Evolutionary conservation across 2,113 vertebrate genomes (phyloP).

Genomic region (Paraplagusia blochii): DNA sequence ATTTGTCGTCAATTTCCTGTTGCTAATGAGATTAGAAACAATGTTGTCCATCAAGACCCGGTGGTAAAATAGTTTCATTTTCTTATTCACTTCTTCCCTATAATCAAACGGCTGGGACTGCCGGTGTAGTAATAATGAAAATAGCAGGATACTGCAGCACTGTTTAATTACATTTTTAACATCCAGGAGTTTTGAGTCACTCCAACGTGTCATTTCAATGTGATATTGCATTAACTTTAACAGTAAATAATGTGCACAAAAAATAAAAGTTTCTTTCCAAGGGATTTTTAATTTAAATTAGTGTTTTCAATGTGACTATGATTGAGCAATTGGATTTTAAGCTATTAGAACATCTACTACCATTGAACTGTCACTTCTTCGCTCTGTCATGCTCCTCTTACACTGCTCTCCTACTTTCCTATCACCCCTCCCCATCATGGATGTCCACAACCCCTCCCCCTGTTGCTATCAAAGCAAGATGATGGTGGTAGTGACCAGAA

Average conservation of each 20-base stretch:
- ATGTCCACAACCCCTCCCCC: slow-evolving; percentile 1
- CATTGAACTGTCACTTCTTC: neutral
- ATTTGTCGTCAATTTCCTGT: slow-evolving; percentile 76
- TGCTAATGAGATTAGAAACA: slow-evolving; percentile 75
- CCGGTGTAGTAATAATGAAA: slow-evolving; percentile 69
- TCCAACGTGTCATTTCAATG: slow-evolving; percentile 62
- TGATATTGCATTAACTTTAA: slow-evolving; percentile 71
- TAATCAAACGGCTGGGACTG: slow-evolving; percentile 58
- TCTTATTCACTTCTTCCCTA: slow-evolving; percentile 46
- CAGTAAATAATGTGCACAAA: slow-evolving; percentile 59
- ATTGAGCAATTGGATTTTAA: too few relatives aligned
- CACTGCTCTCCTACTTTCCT: neutral
- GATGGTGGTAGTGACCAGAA: slow-evolving; percentile 78
- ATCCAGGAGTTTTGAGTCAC: slow-evolving; percentile 59
- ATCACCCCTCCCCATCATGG: neutral
- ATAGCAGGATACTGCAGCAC: slow-evolving; percentile 62
- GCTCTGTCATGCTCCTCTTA: neutral
- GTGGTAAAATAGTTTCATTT: slow-evolving; percentile 65
- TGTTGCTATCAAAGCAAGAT: slow-evolving; percentile 35
- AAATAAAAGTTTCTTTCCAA: slow-evolving; percentile 55
- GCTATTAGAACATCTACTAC: neutral
- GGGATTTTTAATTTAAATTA: slow-evolving; percentile 40
- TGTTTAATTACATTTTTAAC: slow-evolving; percentile 75
- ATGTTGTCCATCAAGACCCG: slow-evolving; percentile 72
- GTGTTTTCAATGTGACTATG: too few relatives aligned